Base-by-base conservation (phyloP, 2,888 invertebrate species). In the Himalopsyche anomala region DNA sequence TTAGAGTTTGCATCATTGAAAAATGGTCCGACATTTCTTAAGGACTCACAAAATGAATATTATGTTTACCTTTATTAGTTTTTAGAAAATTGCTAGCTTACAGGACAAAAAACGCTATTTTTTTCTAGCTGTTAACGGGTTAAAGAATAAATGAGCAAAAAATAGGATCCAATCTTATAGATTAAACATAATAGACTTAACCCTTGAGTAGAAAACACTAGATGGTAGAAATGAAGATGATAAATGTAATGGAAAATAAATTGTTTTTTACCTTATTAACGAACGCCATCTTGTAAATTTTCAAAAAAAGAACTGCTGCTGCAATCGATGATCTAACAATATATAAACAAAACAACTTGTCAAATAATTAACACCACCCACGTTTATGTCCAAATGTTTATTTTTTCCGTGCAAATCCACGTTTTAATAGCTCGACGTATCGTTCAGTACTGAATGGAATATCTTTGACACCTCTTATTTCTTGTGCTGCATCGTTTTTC, bases 251-350 rank as follows among this genome's bases (percentile, higher is more conserved):
- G 11, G 19, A 19, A 62, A 19, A 9, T 2, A 2, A 45, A 40
- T 40, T 56, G 56, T 2, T 56, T 62, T 2, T 62, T 62, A 62
- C 62, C 62, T 62, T 62, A 11, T 62, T 62, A 15, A 19, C 8
- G 62, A 62, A 62, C 62, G 62, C 62, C 62, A 62, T 62, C 28
- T 62, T 62, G 19, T 62, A 45, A 15, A 8, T 8, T 55, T 55
- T 62, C 19, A 3, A 19, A 62, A 19, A 19, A 62, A 19, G 19
- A 19, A 8, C 62, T 62, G 28, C 62, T 62, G 62, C 28, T 62
- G 62, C 51, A 62, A 62, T 62, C 28, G 62, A 62, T 62, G 62
- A 62, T 62, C n/a, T 62, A 62, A 62, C 62, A 62, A 62, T 62
- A 56, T 6, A 56, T 56, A 62, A 62, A 62, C 28, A 62, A 62